These are phyloP conservation scores for Pseudocheirus occidentalis DNA, from an alignment of 2,797 vertebrate species.

Conservation along the genomic window DNA sequence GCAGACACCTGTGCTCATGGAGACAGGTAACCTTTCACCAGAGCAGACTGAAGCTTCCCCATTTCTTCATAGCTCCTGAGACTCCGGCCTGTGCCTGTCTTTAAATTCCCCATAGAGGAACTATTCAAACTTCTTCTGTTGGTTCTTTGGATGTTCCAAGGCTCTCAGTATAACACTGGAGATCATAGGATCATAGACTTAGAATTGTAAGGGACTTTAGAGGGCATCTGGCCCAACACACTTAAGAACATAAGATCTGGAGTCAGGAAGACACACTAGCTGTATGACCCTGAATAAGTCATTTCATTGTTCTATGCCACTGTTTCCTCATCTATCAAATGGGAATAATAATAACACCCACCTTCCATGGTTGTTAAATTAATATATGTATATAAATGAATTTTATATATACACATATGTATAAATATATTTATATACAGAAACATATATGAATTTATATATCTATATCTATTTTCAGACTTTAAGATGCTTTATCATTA, in stretches of 20 bases:
- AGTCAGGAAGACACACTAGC: not conserved
- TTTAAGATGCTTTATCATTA: not conserved
- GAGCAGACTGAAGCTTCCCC: not conserved
- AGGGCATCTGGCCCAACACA: not conserved
- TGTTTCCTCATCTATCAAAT: not conserved
- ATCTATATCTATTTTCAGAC: not conserved
- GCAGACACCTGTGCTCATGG: not conserved
- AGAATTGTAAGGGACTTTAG: not conserved
- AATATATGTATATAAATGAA: not conserved
- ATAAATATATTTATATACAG: not conserved
- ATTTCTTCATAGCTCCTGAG: not conserved
- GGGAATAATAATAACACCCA: not conserved
- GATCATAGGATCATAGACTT: not conserved
- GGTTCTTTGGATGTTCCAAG: not conserved
- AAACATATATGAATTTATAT: no score
- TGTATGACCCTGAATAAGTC: not conserved
- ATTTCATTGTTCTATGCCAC: not conserved
- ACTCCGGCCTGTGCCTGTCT: not conserved
- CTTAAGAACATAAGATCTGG: not conserved
- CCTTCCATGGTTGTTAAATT: not conserved
- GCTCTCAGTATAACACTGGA: not conserved
- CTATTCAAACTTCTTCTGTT: not conserved
- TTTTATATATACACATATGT: no score
- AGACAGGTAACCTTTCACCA: not conserved
- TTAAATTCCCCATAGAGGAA: not conserved